Conservation (phyloP, 2,113 vertebrate genomes). For the Atractosteus spatula region DNA sequence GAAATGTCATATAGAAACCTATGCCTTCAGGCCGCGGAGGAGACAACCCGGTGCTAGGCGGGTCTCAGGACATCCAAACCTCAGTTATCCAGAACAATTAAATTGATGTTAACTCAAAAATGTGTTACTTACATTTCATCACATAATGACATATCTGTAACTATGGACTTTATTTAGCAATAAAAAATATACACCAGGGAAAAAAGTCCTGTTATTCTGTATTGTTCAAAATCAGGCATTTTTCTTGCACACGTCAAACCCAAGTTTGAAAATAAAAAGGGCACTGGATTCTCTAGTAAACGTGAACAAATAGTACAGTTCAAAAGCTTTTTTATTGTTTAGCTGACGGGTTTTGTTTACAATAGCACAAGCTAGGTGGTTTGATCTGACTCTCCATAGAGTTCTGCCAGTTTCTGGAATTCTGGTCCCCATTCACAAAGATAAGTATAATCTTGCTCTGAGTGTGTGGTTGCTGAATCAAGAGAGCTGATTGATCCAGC, state of each 20-base stretch:
- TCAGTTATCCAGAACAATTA: neutral
- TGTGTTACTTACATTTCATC: slow-evolving; percentile 51
- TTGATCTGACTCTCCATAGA: slow-evolving; percentile 84
- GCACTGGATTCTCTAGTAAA: slow-evolving; percentile 78
- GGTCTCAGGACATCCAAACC: no score
- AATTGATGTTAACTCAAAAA: slow-evolving; percentile 25
- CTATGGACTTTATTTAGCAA: slow-evolving; percentile 87
- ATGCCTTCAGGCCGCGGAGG: no score
- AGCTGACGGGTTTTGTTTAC: slow-evolving; percentile 51
- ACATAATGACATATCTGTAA: slow-evolving; percentile 78
- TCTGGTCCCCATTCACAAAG: slow-evolving; percentile 89
- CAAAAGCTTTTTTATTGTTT: slow-evolving; percentile 54
- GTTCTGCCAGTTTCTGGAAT: slow-evolving; percentile 92
- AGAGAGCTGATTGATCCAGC: slow-evolving; percentile 90
- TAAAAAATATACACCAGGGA: slow-evolving; percentile 96
- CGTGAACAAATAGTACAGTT: slow-evolving; percentile 68
- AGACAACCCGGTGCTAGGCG: no score
- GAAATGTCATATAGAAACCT: no score
- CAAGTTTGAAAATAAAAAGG: slow-evolving; percentile 75
- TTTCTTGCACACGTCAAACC: slow-evolving; percentile 69
- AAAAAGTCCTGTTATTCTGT: slow-evolving; percentile 71
- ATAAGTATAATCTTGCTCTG: slow-evolving; percentile 83
- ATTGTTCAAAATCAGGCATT: slow-evolving; percentile 67
- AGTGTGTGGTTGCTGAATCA: slow-evolving; percentile 77
- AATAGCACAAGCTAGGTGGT: slow-evolving; percentile 63